Evolutionary conservation across 1,140 invertebrate species (phyloP), one percentile per base, ranked within the genome.

Genomic region (Pissodes strobi): DNA sequence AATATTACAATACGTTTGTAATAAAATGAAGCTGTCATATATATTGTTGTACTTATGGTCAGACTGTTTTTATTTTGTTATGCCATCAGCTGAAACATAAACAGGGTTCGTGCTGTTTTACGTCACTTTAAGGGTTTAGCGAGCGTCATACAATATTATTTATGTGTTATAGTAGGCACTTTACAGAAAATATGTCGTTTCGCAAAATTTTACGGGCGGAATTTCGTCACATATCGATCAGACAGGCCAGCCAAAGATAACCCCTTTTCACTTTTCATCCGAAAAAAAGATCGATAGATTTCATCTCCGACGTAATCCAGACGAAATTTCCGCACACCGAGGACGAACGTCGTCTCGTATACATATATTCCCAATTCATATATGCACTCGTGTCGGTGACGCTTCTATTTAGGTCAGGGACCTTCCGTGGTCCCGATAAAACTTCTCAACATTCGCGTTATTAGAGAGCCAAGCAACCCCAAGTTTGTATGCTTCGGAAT

Each of bases 361-460:
- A 56, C 53, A 51, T 43, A 39, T 56, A 56, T 56, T 56, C 39
- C 37, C 53, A 34, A 56, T 56, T 56, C 53, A 56, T 56, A 43
- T 56, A 25, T 37, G 48, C 23, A 27, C 34, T 39, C 37, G 30
- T 56, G 53, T 19, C 53, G 34, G 34, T 23, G 53, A 41, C 53
- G 53, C 22, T 34, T 56, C 52, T 48, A 64, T 67, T 56, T 67
- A 25, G 66, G 66, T 67, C 66, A 67, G 53, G 66, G 60, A 67
- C 55, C 61, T 46, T 39, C 22, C 41, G 25, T 27, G 41, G 25
- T 46, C 43, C 19, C 60, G 60, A 67, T 67, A 67, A 67, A 67
- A 67, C 59, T 67, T 64, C 48, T 41, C 37, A 23, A 55, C 52
- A 39, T 55, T 55, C 52, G 37, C 37, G 22, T 49, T 49, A 49